Conservation (phyloP, 1,140 invertebrate genomes). For the Drosophila jambulina region DNA sequence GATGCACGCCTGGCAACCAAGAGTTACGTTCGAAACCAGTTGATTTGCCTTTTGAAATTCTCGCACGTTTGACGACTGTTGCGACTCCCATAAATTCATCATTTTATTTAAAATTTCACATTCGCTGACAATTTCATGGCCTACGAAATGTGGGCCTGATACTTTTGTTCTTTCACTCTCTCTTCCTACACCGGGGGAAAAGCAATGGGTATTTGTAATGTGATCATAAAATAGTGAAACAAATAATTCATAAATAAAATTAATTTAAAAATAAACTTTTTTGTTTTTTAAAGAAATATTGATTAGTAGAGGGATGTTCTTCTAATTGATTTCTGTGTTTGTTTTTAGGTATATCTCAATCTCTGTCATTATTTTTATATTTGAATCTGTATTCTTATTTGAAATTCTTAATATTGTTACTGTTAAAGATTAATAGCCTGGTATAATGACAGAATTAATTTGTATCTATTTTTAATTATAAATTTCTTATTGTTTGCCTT, state of each 20-base stretch:
- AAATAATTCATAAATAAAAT: not conserved
- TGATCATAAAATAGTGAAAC: not conserved
- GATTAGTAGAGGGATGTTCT: not conserved
- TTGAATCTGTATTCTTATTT: too few relatives aligned
- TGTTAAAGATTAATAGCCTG: too few relatives aligned
- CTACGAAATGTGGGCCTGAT: slow-evolving; percentile 65
- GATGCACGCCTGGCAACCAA: slow-evolving; percentile 53
- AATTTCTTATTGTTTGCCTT: too few relatives aligned
- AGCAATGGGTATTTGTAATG: not conserved
- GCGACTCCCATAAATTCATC: slow-evolving; percentile 73
- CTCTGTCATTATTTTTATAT: too few relatives aligned
- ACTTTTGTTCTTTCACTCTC: slow-evolving; percentile 70
- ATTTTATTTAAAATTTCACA: slow-evolving; percentile 84
- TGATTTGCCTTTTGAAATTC: slow-evolving; percentile 66
- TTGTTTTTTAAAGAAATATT: not conserved
- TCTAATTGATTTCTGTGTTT: not conserved
- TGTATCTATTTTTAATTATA: too few relatives aligned
- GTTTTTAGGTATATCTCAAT: too few relatives aligned
- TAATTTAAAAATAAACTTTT: not conserved
- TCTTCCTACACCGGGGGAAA: slow-evolving; percentile 5
- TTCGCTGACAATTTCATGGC: slow-evolving; percentile 79
- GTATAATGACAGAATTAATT: too few relatives aligned
- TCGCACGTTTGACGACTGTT: slow-evolving; percentile 63
- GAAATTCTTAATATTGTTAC: too few relatives aligned
- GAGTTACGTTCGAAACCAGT: slow-evolving; percentile 34